Evolutionary conservation across 2,888 invertebrate genomes (phyloP), one percentile per base, ranked within the genome.

Genomic region (Leistus spinibarbis): DNA sequence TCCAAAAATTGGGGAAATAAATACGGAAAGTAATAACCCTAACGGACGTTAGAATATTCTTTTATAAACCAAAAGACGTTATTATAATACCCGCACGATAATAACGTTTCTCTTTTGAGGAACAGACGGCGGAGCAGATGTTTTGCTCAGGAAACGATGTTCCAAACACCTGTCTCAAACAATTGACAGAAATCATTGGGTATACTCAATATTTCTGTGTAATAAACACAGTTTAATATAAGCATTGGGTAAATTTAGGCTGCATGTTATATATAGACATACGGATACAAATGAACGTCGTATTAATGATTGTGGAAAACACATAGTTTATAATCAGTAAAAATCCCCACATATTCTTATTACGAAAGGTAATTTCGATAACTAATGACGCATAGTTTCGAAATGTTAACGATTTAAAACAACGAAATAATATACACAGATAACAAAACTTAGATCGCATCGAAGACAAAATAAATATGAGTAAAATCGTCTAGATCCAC

Each of bases 381-480:
- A 24, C 3, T 7, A 24, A 24, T 24, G 24, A 24, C 24, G 3
- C 24, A 24, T 24, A 4, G 7, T 24, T 24, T 24, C 7, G 3
- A 24, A 24, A 7, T 4, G 24, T 24, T 4, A 24, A 3, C 24
- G 24, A 24, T 24, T 4, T 24, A 7, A 7, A 24, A 24, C 3
- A 24, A n/a, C n/a, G n/a, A n/a, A n/a, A n/a, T n/a, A n/a, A n/a
- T n/a, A n/a, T n/a, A n/a, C n/a, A n/a, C n/a, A n/a, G n/a, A n/a
- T n/a, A n/a, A n/a, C n/a, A n/a, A n/a, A n/a, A n/a, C n/a, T n/a
- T n/a, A 69, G 60, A 40, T 60, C 53, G 63, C 23, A 27, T 64
- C 54, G 16, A 65, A 71, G 70, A 63, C 63, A 23, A 54, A 65
- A 64, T n/a, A 63, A 16, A 9, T 60, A 23, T 17, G 69, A n/a